Evolutionary conservation across 1,140 invertebrate species (phyloP).

Genomic region (Drosophila funebris): DNA sequence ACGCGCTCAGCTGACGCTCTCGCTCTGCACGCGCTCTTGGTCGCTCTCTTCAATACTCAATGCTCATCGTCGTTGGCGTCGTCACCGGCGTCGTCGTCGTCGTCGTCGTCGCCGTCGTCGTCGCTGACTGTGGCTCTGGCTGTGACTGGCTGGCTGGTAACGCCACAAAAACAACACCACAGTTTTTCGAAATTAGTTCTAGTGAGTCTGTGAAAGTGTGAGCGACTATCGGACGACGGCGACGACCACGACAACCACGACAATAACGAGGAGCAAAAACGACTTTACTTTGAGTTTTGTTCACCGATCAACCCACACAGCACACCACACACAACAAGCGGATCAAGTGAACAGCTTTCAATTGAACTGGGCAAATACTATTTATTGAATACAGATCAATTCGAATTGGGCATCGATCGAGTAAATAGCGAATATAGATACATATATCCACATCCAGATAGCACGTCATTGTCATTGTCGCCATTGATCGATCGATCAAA

Average conservation of each 20-base stretch:
- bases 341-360: no score
- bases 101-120: slow-evolving; percentile 1
- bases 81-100: background rate
- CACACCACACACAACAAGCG: slow-evolving; percentile 12
- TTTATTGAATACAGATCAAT: background rate
- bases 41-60: slow-evolving; percentile 43
- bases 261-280: slow-evolving; percentile 38
- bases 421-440: background rate
- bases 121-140: background rate
- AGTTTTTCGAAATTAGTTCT: slow-evolving; percentile 83
- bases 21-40: slow-evolving; percentile 29
- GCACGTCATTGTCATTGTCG: background rate
- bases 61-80: slow-evolving; percentile 37
- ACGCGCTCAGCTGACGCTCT: slow-evolving; percentile 37
- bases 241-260: slow-evolving; percentile 14
- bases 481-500: background rate
- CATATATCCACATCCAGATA: background rate
- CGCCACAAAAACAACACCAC: slow-evolving; percentile 78
- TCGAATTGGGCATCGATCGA: no score
- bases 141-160: slow-evolving; percentile 45
- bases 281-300: slow-evolving; percentile 40
- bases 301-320: slow-evolving; percentile 16
- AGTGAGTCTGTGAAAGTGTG: slow-evolving; percentile 83
- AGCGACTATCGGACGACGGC: slow-evolving; percentile 73
- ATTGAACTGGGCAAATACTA: slow-evolving; percentile 15